A percentile compares a stretch with the other conserved stretches of the same genome.
Evolutionary conservation across 2,113 vertebrate species (phyloP).

Genomic region (Varanus salvator): DNA sequence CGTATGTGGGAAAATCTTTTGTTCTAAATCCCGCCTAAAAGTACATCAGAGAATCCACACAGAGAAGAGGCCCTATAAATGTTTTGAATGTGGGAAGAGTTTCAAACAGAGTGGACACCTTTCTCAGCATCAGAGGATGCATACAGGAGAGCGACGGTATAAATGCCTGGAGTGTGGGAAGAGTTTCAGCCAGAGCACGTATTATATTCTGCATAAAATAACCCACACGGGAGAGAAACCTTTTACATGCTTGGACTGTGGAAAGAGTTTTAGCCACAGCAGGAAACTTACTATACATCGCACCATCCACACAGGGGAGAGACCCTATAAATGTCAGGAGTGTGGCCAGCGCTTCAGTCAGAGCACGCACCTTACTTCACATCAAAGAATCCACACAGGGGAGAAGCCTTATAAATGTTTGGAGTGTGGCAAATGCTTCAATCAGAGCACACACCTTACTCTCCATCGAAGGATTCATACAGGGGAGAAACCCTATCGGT

Average conservation of each 20-base stretch:
- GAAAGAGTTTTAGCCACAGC: conserved; percentile 16
- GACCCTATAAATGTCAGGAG: not conserved
- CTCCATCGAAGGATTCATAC: not conserved
- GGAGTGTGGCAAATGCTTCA: conserved; percentile 20
- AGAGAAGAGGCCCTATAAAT: conserved; percentile 7
- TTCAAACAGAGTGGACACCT: conserved; percentile 11
- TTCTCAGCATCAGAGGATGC: conserved; percentile 11
- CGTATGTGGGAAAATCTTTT: not conserved
- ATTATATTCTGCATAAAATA: conserved; percentile 6
- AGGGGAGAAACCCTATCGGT: not conserved
- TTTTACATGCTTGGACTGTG: not conserved
- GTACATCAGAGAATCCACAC: conserved; percentile 19
- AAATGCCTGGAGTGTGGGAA: conserved; percentile 7
- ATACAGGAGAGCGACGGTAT: not conserved
- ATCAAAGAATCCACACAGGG: conserved; percentile 5
- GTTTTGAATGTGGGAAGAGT: conserved; percentile 3
- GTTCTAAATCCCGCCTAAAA: conserved; percentile 4
- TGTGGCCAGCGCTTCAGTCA: conserved; percentile 10
- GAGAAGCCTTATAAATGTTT: not conserved
- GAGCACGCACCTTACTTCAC: conserved; percentile 1
- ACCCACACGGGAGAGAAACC: conserved; percentile 15
- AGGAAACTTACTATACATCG: not conserved
- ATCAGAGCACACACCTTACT: conserved; percentile 6
- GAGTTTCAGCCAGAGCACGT: conserved; percentile 7
- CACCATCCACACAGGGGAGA: not conserved